Percentiles rank a stretch among this genome's conserved stretches.
These are phyloP conservation scores for Ptilodon capucinus DNA, from an alignment of 2,888 invertebrate genomes.

Conservation along the genomic window DNA sequence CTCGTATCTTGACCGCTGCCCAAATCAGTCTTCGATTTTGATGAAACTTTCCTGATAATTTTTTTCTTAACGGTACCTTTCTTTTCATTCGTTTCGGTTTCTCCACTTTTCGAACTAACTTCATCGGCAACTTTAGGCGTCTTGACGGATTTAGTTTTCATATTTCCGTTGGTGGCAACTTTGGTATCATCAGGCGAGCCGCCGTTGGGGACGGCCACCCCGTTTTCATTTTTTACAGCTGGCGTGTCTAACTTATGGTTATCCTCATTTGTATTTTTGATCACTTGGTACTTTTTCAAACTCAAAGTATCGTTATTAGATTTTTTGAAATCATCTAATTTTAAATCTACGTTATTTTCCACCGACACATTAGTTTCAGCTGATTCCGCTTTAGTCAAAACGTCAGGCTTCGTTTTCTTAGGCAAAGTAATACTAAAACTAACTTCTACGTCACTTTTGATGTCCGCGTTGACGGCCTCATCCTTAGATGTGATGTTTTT, in stretches of 20 bases:
- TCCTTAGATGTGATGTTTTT: constrained; percentile 42
- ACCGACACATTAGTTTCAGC: constrained; percentile 27
- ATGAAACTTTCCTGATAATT: constrained; percentile 71
- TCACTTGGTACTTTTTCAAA: constrained; percentile 66
- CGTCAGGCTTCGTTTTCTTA: constrained; percentile 51
- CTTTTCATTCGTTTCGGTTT: constrained; percentile 58
- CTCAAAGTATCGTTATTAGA: constrained; percentile 42
- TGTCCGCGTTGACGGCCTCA: constrained; percentile 38
- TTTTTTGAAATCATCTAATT: constrained; percentile 35
- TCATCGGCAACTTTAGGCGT: constrained; percentile 51
- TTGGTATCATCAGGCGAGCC: constrained; percentile 47
- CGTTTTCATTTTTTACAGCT: constrained; percentile 47
- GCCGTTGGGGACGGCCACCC: constrained; percentile 45
- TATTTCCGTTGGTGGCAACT: constrained; percentile 35
- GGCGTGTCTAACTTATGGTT: constrained; percentile 29
- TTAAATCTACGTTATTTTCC: constrained; percentile 28
- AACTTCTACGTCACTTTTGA: constrained; percentile 68
- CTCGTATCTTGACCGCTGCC: constrained; percentile 48
- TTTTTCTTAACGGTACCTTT: constrained; percentile 74
- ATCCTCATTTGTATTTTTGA: constrained; percentile 42
- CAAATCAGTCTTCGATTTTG: constrained; percentile 72
- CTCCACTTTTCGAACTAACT: constrained; percentile 42
- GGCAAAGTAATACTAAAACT: constrained; percentile 75
- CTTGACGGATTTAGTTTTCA: constrained; percentile 48
- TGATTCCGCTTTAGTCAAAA: constrained; percentile 40